phyloP scores from a whole-genome alignment of 2,797 vertebrate species.

The Valencia hispanica region DNA sequence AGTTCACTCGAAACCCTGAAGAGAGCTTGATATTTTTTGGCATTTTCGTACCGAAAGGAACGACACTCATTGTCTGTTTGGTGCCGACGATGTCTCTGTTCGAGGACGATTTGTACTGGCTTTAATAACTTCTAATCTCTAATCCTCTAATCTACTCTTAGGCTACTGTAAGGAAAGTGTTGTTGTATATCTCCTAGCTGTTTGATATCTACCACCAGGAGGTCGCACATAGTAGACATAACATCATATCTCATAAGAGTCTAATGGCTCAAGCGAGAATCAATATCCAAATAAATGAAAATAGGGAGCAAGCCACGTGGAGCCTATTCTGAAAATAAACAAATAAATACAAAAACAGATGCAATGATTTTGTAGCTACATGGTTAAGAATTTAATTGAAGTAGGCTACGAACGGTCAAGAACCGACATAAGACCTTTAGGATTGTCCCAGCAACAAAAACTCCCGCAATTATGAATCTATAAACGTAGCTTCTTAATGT shows the following conservation, averaged over 20 bases:
- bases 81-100: neutral
- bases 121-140: neutral
- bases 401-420: neutral
- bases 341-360: neutral
- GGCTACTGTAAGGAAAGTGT: neutral
- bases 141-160: neutral
- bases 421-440: neutral
- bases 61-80: too few relatives aligned
- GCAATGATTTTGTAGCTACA: neutral
- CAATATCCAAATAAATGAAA: neutral
- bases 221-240: neutral
- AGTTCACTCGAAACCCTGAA: neutral
- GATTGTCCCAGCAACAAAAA: neutral
- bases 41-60: neutral
- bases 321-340: neutral
- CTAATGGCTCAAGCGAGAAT: neutral
- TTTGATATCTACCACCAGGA: neutral
- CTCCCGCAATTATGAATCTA: neutral
- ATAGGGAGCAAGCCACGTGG: neutral
- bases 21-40: neutral
- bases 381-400: neutral
- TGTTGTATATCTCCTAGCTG: neutral
- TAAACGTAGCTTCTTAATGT: neutral
- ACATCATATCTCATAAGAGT: neutral
- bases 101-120: neutral